Percentiles rank a stretch among this genome's conserved stretches.
These are phyloP conservation scores for Cataglyphis rosenhaueri DNA, from an alignment of 2,888 invertebrate species.

Conservation along the genomic window DNA sequence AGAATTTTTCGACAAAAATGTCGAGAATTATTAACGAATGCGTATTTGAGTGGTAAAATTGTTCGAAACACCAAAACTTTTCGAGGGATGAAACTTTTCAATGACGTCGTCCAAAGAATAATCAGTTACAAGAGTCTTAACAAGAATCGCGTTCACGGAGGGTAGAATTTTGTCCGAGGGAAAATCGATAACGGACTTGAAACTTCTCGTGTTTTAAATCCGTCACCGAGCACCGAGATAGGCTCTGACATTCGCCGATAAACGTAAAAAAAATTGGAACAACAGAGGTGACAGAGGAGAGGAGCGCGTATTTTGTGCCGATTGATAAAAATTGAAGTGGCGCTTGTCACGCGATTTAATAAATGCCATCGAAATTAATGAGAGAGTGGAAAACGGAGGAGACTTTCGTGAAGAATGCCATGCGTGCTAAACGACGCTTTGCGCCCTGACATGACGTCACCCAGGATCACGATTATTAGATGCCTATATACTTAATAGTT, in stretches of 20 bases:
- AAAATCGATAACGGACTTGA: slow-evolving; percentile 19
- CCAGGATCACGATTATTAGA: not conserved
- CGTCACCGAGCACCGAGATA: slow-evolving; percentile 4
- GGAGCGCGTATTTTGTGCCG: slow-evolving; percentile 46
- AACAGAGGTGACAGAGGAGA: not conserved
- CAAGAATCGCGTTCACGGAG: not conserved
- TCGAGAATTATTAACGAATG: slow-evolving; percentile 15
- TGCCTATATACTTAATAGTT: not conserved
- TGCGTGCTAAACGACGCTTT: slow-evolving; percentile 50
- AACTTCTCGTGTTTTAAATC: not conserved
- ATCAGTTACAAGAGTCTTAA: not conserved
- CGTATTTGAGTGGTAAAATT: not conserved
- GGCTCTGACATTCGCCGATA: slow-evolving; percentile 2
- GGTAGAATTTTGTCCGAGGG: slow-evolving; percentile 7
- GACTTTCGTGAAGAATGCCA: slow-evolving; percentile 27
- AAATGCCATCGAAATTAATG: slow-evolving; percentile 58
- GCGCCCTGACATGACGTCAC: slow-evolving; percentile 2
- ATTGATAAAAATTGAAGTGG: slow-evolving; percentile 56
- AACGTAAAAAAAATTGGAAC: slow-evolving; percentile 47
- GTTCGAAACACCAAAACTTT: slow-evolving; percentile 11
- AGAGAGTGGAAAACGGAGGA: not conserved
- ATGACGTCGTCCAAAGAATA: slow-evolving; percentile 9
- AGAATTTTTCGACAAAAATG: slow-evolving; percentile 5
- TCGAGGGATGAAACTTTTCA: not conserved
- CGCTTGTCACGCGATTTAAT: slow-evolving; percentile 69